Evolutionary conservation across 2,888 invertebrate species (phyloP), one percentile per base, ranked within the genome.

Genomic region (Charanyca ferruginea): DNA sequence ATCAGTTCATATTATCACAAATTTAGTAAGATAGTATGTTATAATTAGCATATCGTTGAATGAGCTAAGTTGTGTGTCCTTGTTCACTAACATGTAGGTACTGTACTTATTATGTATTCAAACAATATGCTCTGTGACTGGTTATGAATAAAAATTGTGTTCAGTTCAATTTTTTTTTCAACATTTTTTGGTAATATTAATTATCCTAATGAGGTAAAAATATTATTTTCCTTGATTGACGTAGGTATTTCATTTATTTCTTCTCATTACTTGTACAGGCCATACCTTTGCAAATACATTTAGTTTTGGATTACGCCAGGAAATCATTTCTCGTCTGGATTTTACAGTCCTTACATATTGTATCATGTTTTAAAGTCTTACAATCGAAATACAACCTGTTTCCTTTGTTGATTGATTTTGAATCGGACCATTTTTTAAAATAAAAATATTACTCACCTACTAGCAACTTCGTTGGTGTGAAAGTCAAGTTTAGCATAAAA

Each of bases 121-220:
- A 65, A 65, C n/a, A 45, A 23, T 9, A n/a, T 18, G n/a, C 1
- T 32, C 13, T 44, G 35, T 3, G 44, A 8, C 5, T 53, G 18
- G 25, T 22, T 23, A 18, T 13, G 11, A 4, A 20, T n/a, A n/a
- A 25, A 38, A 22, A 28, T 18, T 18, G 11, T 22, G 22, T 22
- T 52, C 5, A 3, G 23, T 18, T 23, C 0, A n/a, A 59, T 1
- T 41, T 53, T 20, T n/a, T 41, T 18, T 55, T 35, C 25, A 35
- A 20, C 16, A 22, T 9, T 41, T n/a, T 49, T 35, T 18, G 9
- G 13, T 22, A 32, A 32, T 32, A 32, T 8, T 32, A 11, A 42
- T 3, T 1, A n/a, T n/a, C n/a, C n/a, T 47, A 32, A 48, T 13
- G 32, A 66, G 54, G 32, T 42, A 64, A 53, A 55, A 49, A 49